A percentile compares a stretch with the other conserved stretches of the same genome.
Conservation (phyloP, 1,140 invertebrate species). For the Papilio xuthus region DNA sequence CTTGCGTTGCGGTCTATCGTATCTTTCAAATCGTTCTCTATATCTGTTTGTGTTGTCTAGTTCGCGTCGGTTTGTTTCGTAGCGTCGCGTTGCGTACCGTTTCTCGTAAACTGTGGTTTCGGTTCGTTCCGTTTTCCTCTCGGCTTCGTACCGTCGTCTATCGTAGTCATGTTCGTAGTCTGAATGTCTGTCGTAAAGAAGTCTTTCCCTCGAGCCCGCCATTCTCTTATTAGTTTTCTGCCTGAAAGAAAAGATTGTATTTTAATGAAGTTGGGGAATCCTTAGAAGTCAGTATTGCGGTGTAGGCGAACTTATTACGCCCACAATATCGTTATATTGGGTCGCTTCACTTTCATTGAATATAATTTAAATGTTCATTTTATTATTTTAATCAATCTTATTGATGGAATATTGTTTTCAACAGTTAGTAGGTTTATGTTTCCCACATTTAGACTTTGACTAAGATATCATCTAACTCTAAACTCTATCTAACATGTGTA, state of each 20-base stretch:
- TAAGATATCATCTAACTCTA: not conserved
- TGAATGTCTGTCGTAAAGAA: conserved; percentile 65
- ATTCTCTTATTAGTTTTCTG: conserved; percentile 66
- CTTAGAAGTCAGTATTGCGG: conserved; percentile 43
- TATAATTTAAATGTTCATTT: not conserved
- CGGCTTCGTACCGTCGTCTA: conserved; percentile 44
- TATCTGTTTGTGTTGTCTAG: conserved; percentile 39
- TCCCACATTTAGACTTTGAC: not conserved
- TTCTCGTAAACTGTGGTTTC: conserved; percentile 40
- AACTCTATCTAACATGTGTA: not conserved
- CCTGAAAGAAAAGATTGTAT: conserved; percentile 63
- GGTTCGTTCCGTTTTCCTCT: conserved; percentile 39
- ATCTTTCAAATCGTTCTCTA: conserved; percentile 49
- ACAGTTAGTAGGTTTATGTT: not conserved
- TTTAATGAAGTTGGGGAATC: conserved; percentile 59
- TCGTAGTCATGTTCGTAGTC: conserved; percentile 64
- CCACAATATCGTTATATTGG: not conserved
- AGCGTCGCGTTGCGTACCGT: conserved; percentile 42
- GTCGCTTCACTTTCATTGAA: not conserved
- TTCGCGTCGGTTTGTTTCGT: conserved; percentile 43
- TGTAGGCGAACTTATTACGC: conserved; percentile 38
- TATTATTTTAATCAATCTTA: too few species aligned
- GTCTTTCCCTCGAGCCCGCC: conserved; percentile 72
- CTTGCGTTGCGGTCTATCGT: conserved; percentile 64
- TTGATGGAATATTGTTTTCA: not conserved